Conservation (phyloP, 2,888 invertebrate genomes). For the Psylliodes chrysocephalus region DNA sequence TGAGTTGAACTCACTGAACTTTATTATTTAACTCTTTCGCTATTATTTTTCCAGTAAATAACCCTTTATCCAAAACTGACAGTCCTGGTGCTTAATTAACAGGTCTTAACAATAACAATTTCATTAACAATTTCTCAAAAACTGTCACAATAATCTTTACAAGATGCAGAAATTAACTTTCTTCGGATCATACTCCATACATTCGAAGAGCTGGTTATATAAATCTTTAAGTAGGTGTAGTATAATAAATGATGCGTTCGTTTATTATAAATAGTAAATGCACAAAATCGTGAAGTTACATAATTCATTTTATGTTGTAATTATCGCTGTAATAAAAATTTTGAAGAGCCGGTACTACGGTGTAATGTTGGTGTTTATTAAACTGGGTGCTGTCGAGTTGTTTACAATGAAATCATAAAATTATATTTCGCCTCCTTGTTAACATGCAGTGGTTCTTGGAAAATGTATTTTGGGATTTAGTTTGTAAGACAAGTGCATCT, state of each 20-base stretch:
- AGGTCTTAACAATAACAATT: too few relatives aligned
- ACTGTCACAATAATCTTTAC: too few relatives aligned
- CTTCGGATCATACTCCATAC: background rate
- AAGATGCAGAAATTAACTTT: too few relatives aligned
- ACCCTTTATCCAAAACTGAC: too few relatives aligned
- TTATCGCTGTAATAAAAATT: background rate
- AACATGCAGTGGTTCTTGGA: background rate
- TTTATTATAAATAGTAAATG: constrained; percentile 33
- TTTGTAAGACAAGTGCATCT: too few relatives aligned
- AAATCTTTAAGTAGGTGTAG: constrained; percentile 26
- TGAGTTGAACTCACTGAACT: too few relatives aligned
- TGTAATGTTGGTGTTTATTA: background rate
- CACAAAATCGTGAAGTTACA: constrained; percentile 30
- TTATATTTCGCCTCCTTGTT: background rate
- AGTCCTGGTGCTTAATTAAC: too few relatives aligned
- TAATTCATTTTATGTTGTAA: constrained; percentile 20
- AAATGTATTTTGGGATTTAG: background rate
- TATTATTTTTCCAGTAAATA: too few relatives aligned
- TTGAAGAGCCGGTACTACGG: background rate
- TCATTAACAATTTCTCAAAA: too few relatives aligned
- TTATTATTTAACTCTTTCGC: too few relatives aligned
- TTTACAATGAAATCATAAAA: background rate
- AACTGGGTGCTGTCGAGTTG: background rate
- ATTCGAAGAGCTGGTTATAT: constrained; percentile 13
- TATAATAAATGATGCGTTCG: constrained; percentile 33